Percentiles rank a stretch among this genome's conserved stretches.
Conservation (phyloP, 2,888 invertebrate genomes). For the Limnephilus rhombicus region DNA sequence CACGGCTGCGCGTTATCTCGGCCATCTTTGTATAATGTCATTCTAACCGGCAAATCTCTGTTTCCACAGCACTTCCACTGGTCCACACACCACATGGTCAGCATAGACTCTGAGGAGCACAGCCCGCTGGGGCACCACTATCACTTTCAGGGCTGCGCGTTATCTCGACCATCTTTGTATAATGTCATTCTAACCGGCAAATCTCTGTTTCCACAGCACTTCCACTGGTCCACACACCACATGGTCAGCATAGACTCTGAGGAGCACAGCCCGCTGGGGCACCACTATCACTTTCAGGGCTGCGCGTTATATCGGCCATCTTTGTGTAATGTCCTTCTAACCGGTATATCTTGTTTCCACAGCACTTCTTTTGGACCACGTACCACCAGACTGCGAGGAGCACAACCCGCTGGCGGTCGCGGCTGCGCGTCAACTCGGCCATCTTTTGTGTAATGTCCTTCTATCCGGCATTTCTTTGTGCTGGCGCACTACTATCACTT, state of each 20-base stretch:
- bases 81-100: constrained; percentile 82
- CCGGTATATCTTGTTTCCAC: constrained; percentile 64
- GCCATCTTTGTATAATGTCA: constrained; percentile 83
- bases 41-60: not conserved
- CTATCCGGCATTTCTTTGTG: not conserved
- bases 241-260: constrained; percentile 79
- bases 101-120: constrained; percentile 79
- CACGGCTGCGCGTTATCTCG: constrained; percentile 89
- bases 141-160: no score
- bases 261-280: constrained; percentile 70
- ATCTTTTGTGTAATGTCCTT: constrained; percentile 71
- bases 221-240: constrained; percentile 84
- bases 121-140: constrained; percentile 74
- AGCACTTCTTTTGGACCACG: constrained; percentile 86
- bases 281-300: constrained; percentile 77
- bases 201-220: constrained; percentile 76
- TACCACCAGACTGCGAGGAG: constrained; percentile 83
- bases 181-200: not conserved
- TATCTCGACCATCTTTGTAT: constrained; percentile 84
- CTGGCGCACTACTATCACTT: constrained; percentile 74
- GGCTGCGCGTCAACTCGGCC: constrained; percentile 90
- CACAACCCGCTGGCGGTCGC: constrained; percentile 76
- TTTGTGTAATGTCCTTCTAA: constrained; percentile 76
- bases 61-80: constrained; percentile 82
- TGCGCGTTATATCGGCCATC: constrained; percentile 91